A percentile compares a stretch with the other conserved stretches of the same genome.
Evolutionary conservation across 2,888 invertebrate species (phyloP).

Genomic region (Elegia similella): DNA sequence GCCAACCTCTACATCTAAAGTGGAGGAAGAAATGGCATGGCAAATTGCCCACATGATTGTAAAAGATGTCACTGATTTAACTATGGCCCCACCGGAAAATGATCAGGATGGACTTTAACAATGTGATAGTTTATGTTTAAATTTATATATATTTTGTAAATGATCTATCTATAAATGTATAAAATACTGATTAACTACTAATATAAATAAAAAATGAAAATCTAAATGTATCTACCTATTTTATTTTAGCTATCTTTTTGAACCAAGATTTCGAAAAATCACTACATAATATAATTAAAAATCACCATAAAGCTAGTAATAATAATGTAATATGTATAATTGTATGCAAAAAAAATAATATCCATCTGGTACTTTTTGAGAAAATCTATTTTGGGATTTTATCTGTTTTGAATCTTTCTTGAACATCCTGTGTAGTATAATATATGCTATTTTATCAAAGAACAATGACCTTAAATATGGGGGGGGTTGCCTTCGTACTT

Average conservation of each 20-base stretch:
- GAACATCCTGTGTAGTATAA: too few relatives aligned
- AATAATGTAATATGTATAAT: too few relatives aligned
- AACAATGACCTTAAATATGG: too few relatives aligned
- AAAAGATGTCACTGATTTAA: constrained; percentile 95
- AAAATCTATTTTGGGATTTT: too few relatives aligned
- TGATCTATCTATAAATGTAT: constrained; percentile 42
- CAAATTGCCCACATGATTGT: constrained; percentile 98
- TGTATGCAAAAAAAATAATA: too few relatives aligned
- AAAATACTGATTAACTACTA: constrained; percentile 28
- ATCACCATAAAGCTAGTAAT: too few relatives aligned
- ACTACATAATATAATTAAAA: too few relatives aligned
- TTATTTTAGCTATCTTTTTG: background rate
- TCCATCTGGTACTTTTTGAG: too few relatives aligned
- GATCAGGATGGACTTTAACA: constrained; percentile 54
- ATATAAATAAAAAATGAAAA: background rate
- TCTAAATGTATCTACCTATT: background rate
- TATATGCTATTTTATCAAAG: too few relatives aligned
- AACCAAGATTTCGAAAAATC: too few relatives aligned
- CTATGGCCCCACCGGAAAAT: constrained; percentile 83
- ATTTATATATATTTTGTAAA: constrained; percentile 61
- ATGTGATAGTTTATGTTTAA: constrained; percentile 45
- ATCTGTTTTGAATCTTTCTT: too few relatives aligned
- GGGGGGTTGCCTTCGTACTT: too few relatives aligned
- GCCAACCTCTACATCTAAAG: constrained; percentile 91
- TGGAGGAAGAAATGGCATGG: constrained; percentile 98